Conservation (phyloP, 2,113 vertebrate species). For the Phalacrocorax pelagicus region DNA sequence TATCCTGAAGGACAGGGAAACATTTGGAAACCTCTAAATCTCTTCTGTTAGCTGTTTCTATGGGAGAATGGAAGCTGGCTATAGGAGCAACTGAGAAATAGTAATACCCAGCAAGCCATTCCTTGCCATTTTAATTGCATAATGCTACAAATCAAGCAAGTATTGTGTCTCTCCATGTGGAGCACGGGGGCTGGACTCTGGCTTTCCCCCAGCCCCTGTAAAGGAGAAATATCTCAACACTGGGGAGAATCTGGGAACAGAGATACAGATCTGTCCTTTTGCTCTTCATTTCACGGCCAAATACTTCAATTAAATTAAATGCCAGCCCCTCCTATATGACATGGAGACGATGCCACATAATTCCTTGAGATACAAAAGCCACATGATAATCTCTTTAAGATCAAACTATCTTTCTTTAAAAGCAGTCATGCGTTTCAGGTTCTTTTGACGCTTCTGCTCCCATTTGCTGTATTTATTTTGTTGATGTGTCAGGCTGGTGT, state of each 20-base stretch:
- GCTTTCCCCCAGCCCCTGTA: not conserved
- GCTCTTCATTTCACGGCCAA: not conserved
- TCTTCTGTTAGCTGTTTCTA: not conserved
- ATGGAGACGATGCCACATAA: not conserved
- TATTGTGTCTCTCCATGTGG: not conserved
- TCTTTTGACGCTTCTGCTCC: not conserved
- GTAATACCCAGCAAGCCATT: not conserved
- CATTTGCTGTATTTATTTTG: not conserved
- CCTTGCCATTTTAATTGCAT: not conserved
- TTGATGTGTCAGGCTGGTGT: not conserved
- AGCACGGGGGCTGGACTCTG: not conserved
- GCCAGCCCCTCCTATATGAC: not conserved
- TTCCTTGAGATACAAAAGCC: not conserved
- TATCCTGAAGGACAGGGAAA: not conserved
- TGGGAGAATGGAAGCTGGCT: not conserved
- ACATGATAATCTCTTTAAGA: not conserved
- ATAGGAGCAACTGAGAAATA: not conserved
- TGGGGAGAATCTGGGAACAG: not conserved
- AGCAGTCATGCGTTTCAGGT: not conserved
- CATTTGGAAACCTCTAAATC: not conserved
- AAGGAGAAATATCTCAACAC: not conserved
- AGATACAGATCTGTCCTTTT: not conserved
- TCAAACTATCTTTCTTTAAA: not conserved
- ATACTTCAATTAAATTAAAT: not conserved
- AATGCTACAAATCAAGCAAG: not conserved